Evolutionary conservation across 2,113 vertebrate species (phyloP).

Genomic region (Anoura caudifer): DNA sequence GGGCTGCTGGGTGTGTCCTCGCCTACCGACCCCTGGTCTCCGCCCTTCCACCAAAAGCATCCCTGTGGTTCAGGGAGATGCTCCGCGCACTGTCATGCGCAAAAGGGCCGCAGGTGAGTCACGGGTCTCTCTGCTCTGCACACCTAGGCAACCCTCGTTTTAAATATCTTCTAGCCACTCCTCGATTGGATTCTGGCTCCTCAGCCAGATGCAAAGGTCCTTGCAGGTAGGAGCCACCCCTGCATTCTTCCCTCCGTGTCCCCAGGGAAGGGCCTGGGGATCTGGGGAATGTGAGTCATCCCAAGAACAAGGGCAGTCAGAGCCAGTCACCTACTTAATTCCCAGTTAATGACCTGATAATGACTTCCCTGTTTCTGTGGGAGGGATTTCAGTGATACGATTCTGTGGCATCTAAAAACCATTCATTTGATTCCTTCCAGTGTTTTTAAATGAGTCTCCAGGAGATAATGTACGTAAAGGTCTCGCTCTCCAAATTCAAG

Average conservation of each 20-base stretch:
- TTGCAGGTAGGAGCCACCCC: background rate
- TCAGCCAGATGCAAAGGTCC: background rate
- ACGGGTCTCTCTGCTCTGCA: background rate
- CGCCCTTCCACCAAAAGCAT: background rate
- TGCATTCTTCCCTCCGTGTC: background rate
- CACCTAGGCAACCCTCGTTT: background rate
- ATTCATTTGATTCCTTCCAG: background rate
- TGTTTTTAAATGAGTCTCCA: background rate
- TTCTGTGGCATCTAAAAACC: background rate
- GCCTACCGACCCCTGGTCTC: background rate
- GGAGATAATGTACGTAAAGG: background rate
- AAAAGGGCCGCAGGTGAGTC: no score
- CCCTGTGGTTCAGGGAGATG: background rate
- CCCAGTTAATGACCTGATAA: background rate
- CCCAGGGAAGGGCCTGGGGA: background rate
- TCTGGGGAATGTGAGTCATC: background rate
- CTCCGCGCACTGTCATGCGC: background rate
- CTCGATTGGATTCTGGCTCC: background rate
- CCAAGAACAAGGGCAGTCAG: background rate
- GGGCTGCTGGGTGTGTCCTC: background rate
- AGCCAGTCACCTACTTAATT: background rate
- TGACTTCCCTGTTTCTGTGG: background rate
- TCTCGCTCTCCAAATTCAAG: background rate
- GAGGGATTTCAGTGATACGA: background rate
- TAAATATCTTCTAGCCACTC: background rate